Conservation (phyloP, 1,140 invertebrate genomes). For the Neodiprion lecontei region DNA sequence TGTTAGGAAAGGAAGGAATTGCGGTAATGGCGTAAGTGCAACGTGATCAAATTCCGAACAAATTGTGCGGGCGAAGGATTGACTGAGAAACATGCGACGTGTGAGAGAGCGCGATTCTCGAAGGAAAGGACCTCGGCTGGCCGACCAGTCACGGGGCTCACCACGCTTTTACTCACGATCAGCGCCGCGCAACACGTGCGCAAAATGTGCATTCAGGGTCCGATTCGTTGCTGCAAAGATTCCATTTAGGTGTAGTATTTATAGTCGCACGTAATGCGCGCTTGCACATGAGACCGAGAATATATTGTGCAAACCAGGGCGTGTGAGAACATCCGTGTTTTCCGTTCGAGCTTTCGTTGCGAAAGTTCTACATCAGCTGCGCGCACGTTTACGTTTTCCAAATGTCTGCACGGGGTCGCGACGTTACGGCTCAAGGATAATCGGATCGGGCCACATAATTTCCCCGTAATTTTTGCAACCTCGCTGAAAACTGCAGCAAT, state of each 20-base stretch:
- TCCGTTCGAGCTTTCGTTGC: neutral
- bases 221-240: too few species aligned
- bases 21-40: too few species aligned
- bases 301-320: neutral
- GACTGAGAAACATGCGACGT: too few species aligned
- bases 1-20: constrained; percentile 21
- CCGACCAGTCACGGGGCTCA: constrained; percentile 50
- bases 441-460: neutral
- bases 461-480: neutral
- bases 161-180: constrained; percentile 46
- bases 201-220: constrained; percentile 24
- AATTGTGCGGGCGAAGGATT: too few species aligned
- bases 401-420: too few species aligned
- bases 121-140: constrained; percentile 50
- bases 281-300: neutral
- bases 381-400: too few species aligned
- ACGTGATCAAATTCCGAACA: too few species aligned
- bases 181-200: constrained; percentile 34
- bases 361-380: neutral
- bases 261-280: neutral
- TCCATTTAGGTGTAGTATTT: too few species aligned
- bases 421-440: neutral
- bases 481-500: neutral
- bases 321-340: neutral
- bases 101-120: constrained; percentile 41